phyloP scores from a whole-genome alignment of 2,888 invertebrate genomes.

The Agonopterix subpropinquella region DNA sequence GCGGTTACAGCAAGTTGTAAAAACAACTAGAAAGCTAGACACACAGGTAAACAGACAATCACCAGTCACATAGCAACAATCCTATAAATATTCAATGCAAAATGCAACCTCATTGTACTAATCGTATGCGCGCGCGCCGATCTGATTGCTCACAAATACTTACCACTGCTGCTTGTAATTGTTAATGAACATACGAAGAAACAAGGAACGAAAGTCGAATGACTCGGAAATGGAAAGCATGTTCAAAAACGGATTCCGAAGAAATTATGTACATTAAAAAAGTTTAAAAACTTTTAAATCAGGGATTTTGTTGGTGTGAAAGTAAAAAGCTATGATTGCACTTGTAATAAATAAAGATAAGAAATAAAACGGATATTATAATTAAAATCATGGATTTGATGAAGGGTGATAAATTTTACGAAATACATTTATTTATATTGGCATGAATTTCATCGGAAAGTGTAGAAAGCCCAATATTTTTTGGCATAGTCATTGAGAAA shows the following conservation, averaged over 20 bases:
- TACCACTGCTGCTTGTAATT: slow-evolving; percentile 30
- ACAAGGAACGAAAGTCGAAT: slow-evolving; percentile 42
- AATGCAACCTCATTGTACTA: slow-evolving; percentile 17
- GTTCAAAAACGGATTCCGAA: slow-evolving; percentile 6
- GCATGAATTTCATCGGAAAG: too few species aligned
- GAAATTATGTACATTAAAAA: neutral
- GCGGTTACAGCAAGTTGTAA: neutral
- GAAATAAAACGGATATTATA: too few species aligned
- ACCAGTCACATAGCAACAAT: neutral
- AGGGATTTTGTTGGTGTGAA: too few species aligned
- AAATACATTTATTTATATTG: too few species aligned
- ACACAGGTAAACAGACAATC: neutral
- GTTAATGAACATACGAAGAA: slow-evolving; percentile 39
- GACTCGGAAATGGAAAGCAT: slow-evolving; percentile 20
- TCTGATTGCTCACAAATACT: slow-evolving; percentile 12
- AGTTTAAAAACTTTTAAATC: too few species aligned
- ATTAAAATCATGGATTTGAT: too few species aligned
- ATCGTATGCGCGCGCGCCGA: slow-evolving; percentile 26
- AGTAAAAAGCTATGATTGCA: too few species aligned
- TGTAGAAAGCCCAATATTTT: too few species aligned
- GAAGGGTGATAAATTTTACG: too few species aligned
- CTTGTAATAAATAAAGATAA: too few species aligned
- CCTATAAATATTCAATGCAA: slow-evolving; percentile 14
- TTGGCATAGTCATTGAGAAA: too few species aligned
- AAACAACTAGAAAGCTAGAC: neutral